Percentiles rank a stretch among this genome's conserved stretches.
phyloP scores from a whole-genome alignment of 2,797 vertebrate genomes.

The Cyclopterus lumpus region DNA sequence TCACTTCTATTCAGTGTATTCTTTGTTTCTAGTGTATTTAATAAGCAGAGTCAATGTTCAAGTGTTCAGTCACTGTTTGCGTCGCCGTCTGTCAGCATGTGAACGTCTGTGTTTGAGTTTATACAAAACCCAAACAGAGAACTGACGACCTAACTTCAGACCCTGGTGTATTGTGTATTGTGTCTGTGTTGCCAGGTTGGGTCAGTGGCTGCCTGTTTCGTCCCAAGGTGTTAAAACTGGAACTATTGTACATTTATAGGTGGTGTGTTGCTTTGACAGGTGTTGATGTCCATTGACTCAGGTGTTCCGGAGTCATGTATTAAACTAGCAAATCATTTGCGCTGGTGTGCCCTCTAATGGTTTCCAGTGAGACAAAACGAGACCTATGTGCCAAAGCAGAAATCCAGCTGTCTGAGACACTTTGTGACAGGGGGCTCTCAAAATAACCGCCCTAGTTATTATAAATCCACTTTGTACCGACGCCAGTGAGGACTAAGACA shows the following conservation, averaged over 20 bases:
- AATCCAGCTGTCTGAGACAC: slow-evolving; percentile 6
- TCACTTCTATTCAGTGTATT: background rate
- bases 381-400: background rate
- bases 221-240: too few relatives aligned
- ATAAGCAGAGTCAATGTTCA: background rate
- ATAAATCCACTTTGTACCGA: slow-evolving; percentile 11
- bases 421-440: slow-evolving; percentile 13
- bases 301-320: background rate
- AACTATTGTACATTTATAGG: background rate
- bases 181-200: slow-evolving; percentile 1
- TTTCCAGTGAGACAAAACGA: background rate
- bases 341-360: background rate
- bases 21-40: background rate
- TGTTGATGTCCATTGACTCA: background rate
- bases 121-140: background rate
- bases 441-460: slow-evolving; percentile 53
- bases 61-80: background rate
- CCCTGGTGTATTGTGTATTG: too few relatives aligned
- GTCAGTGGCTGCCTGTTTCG: background rate
- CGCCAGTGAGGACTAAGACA: slow-evolving; percentile 6
- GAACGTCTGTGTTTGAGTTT: background rate
- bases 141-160: background rate
- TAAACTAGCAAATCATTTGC: background rate
- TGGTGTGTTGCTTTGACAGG: background rate
- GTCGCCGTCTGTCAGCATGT: background rate